phyloP scores from a whole-genome alignment of 2,888 invertebrate genomes.

The Noctua pronuba region DNA sequence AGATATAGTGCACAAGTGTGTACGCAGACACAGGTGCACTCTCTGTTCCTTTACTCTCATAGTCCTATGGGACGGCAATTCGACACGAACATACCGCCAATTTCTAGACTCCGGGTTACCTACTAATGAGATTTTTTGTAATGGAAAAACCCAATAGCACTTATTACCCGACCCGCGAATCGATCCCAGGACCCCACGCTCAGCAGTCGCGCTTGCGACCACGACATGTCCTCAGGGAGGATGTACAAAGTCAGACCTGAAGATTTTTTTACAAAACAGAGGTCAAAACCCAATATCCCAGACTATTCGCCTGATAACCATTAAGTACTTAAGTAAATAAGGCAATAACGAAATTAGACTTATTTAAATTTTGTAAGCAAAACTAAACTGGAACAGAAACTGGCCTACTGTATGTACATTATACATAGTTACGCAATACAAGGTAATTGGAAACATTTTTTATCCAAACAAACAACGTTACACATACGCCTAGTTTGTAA shows the following conservation, averaged over 20 bases:
- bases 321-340: too few species aligned
- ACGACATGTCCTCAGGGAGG: too few species aligned
- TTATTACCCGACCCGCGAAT: too few species aligned
- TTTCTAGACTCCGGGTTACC: not conserved
- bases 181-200: too few species aligned
- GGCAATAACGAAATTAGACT: not conserved
- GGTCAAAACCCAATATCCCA: not conserved
- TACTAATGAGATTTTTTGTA: too few species aligned
- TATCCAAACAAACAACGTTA: slow-evolving; percentile 12
- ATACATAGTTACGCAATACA: slow-evolving; percentile 23
- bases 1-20: not conserved
- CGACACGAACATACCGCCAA: not conserved
- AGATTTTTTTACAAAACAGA: not conserved
- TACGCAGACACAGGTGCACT: not conserved
- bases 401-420: slow-evolving; percentile 18
- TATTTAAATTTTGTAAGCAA: not conserved
- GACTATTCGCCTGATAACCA: not conserved
- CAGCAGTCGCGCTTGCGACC: too few species aligned
- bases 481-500: slow-evolving; percentile 26
- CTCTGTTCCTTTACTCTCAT: not conserved
- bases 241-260: slow-evolving; percentile 4
- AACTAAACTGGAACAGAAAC: slow-evolving; percentile 16
- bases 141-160: too few species aligned
- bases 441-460: slow-evolving; percentile 26
- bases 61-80: not conserved